A percentile compares a stretch with the other conserved stretches of the same genome.
These are phyloP conservation scores for Aphrophora alni DNA, from an alignment of 2,888 invertebrate genomes.

Conservation along the genomic window DNA sequence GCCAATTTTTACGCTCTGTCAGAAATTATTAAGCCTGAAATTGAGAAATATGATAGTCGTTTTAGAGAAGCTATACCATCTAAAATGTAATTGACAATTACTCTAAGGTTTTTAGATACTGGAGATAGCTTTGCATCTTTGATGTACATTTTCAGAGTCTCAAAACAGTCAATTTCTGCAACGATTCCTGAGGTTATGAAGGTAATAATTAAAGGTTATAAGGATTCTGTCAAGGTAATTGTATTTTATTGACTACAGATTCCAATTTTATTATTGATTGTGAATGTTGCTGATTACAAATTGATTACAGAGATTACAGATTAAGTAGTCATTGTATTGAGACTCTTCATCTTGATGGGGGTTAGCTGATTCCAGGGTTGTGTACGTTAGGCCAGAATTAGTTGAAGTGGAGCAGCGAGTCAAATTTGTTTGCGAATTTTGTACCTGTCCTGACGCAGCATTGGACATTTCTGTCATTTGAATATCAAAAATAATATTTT, in stretches of 20 bases:
- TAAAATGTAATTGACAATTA: neutral
- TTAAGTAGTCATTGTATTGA: too few species aligned
- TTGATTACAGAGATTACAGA: too few species aligned
- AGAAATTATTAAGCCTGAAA: neutral
- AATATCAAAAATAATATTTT: conserved; percentile 3
- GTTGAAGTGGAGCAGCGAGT: too few species aligned
- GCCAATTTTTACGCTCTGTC: neutral
- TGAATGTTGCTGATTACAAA: too few species aligned
- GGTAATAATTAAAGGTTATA: conserved; percentile 9
- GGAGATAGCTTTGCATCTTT: conserved; percentile 6
- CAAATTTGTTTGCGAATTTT: too few species aligned
- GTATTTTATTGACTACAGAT: too few species aligned
- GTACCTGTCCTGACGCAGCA: too few species aligned
- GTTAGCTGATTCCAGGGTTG: too few species aligned
- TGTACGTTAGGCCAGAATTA: too few species aligned
- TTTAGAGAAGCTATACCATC: conserved; percentile 4
- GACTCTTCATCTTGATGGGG: too few species aligned
- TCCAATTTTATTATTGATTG: too few species aligned
- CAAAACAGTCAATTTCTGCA: neutral
- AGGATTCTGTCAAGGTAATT: too few species aligned
- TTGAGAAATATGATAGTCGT: neutral
- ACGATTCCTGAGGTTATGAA: neutral
- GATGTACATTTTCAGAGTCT: conserved; percentile 17
- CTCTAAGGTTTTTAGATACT: neutral
- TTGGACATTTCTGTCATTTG: neutral